These are phyloP conservation scores for Tinamus major DNA, from an alignment of 2,797 vertebrate species.

Conservation along the genomic window DNA sequence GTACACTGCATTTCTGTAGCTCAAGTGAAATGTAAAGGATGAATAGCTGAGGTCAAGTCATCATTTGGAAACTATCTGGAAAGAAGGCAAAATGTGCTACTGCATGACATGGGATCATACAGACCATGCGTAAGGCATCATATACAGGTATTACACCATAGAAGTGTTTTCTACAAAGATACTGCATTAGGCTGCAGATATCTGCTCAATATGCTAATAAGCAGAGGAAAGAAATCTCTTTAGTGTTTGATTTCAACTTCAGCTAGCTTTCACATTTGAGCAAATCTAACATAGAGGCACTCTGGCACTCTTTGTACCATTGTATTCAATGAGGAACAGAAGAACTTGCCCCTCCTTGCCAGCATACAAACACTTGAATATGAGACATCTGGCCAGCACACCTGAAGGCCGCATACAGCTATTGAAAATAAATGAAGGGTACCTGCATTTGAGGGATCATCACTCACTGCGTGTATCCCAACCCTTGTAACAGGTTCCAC, in stretches of 20 bases:
- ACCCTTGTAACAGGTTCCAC: not conserved
- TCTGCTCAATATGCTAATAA: not conserved
- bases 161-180: not conserved
- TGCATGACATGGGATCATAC: not conserved
- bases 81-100: not conserved
- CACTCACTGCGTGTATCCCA: not conserved
- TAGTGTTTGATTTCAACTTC: not conserved
- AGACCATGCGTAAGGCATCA: not conserved
- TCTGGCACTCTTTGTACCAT: not conserved
- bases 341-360: not conserved
- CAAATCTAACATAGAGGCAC: fast-evolving
- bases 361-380: not conserved
- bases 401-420: not conserved
- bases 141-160: not conserved
- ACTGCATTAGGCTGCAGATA: not conserved
- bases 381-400: not conserved
- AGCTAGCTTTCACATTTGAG: not conserved
- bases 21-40: not conserved
- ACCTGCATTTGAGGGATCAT: not conserved
- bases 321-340: not conserved
- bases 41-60: not conserved
- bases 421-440: not conserved
- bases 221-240: not conserved
- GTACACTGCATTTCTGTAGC: not conserved
- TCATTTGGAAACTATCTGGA: not conserved